phyloP scores from a whole-genome alignment of 1,140 invertebrate genomes.

The Neodiprion pinetum region DNA sequence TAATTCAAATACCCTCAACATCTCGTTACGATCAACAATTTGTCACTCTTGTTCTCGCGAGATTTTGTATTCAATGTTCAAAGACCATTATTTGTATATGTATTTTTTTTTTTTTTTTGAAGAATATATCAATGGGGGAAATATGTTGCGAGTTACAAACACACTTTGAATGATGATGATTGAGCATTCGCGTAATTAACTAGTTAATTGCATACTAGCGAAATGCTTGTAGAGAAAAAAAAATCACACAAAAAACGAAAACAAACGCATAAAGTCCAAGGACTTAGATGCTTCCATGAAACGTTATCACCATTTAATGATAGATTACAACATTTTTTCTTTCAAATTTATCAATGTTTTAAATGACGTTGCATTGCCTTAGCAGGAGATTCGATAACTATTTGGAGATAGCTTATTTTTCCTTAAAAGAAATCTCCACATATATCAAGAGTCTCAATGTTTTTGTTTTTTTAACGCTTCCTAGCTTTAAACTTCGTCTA shows the following conservation, averaged over 20 bases:
- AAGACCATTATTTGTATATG: neutral
- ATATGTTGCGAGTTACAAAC: neutral
- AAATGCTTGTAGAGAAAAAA: slow-evolving; percentile 27
- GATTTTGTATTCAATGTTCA: neutral
- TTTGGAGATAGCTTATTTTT: neutral
- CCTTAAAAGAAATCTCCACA: too few species aligned
- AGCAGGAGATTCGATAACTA: slow-evolving; percentile 4
- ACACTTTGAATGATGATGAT: neutral
- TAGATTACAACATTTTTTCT: neutral
- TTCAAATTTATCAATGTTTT: neutral
- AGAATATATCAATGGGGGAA: neutral
- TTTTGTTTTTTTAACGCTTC: slow-evolving; percentile 7
- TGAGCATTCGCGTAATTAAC: slow-evolving; percentile 46
- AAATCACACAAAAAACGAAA: neutral
- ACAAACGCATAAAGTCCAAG: slow-evolving; percentile 30
- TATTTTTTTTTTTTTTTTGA: neutral
- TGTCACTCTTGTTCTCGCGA: neutral
- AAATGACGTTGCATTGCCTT: slow-evolving; percentile 2
- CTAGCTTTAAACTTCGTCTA: slow-evolving; percentile 7
- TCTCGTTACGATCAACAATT: neutral
- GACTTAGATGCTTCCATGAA: slow-evolving; percentile 32
- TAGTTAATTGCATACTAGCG: slow-evolving; percentile 43
- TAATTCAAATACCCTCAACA: too few species aligned
- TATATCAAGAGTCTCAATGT: neutral
- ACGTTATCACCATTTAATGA: slow-evolving; percentile 26